These are phyloP conservation scores for Chanos chanos DNA, from an alignment of 2,797 vertebrate genomes.

Conservation along the genomic window DNA sequence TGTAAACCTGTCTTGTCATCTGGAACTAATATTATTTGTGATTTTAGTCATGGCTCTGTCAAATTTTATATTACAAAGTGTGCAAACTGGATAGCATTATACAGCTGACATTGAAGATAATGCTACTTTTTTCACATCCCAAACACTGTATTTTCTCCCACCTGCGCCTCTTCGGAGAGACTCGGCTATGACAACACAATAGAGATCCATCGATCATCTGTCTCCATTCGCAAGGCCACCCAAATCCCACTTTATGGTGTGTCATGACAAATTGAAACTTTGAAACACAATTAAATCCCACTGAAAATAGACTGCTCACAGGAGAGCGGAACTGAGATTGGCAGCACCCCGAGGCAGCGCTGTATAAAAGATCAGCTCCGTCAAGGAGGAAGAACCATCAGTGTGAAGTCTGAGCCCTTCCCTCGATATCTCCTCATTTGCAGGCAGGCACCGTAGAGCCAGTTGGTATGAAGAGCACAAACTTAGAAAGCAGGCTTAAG, in stretches of 20 bases:
- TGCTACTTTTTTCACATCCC: conserved; percentile 13
- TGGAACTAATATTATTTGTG: conserved; percentile 6
- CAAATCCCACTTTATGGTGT: conserved; percentile 50
- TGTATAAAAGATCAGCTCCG: conserved; percentile 58
- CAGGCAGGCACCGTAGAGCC: conserved; percentile 52
- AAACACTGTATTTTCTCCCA: conserved; percentile 8
- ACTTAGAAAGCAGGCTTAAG: conserved; percentile 39
- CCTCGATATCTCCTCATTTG: conserved; percentile 49
- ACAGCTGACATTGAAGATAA: conserved; percentile 19
- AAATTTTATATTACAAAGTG: conserved; percentile 17
- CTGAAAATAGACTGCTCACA: conserved; percentile 47
- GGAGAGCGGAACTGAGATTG: conserved; percentile 51
- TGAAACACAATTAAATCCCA: conserved; percentile 59
- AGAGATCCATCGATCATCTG: conserved; percentile 52
- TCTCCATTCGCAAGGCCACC: conserved; percentile 48
- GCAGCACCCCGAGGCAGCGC: conserved; percentile 55
- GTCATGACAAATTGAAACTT: conserved; percentile 59
- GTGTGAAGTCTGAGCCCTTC: conserved; percentile 36
- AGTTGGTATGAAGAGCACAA: conserved; percentile 49
- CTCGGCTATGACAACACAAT: conserved; percentile 46
- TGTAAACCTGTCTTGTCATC: conserved; percentile 16
- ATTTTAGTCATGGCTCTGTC: conserved; percentile 13
- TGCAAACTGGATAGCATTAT: conserved; percentile 17
- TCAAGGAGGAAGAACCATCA: conserved; percentile 51
- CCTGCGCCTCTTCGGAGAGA: conserved; percentile 34